Percentiles rank a stretch among this genome's conserved stretches.
These are phyloP conservation scores for Rhinophrynus dorsalis DNA, from an alignment of 2,797 vertebrate genomes.

Conservation along the genomic window DNA sequence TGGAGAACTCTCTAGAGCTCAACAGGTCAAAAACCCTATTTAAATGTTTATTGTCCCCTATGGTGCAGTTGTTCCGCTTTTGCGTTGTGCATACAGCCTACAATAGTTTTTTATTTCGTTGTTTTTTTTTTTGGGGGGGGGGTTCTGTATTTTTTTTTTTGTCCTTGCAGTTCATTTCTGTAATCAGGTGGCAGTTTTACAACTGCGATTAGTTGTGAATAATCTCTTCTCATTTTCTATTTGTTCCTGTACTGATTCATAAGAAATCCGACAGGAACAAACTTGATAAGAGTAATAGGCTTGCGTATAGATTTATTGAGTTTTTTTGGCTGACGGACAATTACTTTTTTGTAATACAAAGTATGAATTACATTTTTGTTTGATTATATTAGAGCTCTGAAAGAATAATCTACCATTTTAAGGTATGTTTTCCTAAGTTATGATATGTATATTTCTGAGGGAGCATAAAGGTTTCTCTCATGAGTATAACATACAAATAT, in stretches of 20 bases:
- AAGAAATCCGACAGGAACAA: slow-evolving; percentile 60
- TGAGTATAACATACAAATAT: slow-evolving; percentile 43
- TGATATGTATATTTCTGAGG: slow-evolving; percentile 37
- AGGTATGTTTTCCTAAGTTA: slow-evolving; percentile 48
- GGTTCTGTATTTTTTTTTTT: background rate
- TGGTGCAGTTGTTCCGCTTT: too few species aligned
- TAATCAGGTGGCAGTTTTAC: slow-evolving; percentile 31
- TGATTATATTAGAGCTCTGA: slow-evolving; percentile 53
- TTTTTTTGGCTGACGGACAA: slow-evolving; percentile 53
- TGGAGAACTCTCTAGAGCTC: too few species aligned
- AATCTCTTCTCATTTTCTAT: slow-evolving; percentile 55
- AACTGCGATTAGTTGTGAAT: slow-evolving; percentile 51
- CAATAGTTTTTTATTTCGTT: too few species aligned
- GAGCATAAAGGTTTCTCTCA: slow-evolving; percentile 10
- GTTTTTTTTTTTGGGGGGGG: too few species aligned
- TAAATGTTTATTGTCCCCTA: too few species aligned
- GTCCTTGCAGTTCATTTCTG: slow-evolving; percentile 21
- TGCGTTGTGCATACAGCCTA: too few species aligned
- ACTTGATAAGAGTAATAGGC: slow-evolving; percentile 53
- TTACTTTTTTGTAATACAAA: slow-evolving; percentile 54
- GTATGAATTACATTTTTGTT: slow-evolving; percentile 54
- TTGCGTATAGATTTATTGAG: slow-evolving; percentile 48
- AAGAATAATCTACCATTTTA: slow-evolving; percentile 50
- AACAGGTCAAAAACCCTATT: too few species aligned
- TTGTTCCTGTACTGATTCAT: slow-evolving; percentile 64